Evolutionary conservation across 2,797 vertebrate genomes (phyloP).

Genomic region (Margarornis squamiger): DNA sequence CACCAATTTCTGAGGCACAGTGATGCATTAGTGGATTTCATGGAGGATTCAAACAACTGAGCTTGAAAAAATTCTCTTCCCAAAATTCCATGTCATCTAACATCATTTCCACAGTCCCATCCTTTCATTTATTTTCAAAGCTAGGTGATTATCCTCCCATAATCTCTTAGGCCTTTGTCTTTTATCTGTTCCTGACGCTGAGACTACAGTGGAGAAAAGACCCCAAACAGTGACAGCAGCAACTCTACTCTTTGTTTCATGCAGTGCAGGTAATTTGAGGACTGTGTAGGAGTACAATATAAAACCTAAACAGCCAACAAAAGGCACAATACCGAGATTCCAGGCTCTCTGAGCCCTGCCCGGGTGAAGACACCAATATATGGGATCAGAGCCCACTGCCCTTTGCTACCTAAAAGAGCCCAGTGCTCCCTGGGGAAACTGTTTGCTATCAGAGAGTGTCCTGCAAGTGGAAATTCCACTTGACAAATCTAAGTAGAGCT

Average conservation of each 20-base stretch:
- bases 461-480: background rate
- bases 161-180: background rate
- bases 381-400: background rate
- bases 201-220: background rate
- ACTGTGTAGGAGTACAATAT: background rate
- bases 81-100: background rate
- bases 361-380: fast-evolving
- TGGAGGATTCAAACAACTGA: background rate
- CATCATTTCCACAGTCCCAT: background rate
- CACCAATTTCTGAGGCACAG: background rate
- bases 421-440: background rate
- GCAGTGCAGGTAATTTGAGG: background rate
- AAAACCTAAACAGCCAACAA: background rate
- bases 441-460: background rate
- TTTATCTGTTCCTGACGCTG: background rate
- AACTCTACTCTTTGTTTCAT: background rate
- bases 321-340: background rate
- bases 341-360: background rate
- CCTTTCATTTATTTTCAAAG: constrained; percentile 50
- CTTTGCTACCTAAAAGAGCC: background rate
- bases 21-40: background rate
- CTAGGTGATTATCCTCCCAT: background rate
- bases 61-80: background rate
- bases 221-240: background rate
- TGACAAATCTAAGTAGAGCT: background rate